Conservation (phyloP, 2,888 invertebrate species). For the Pollenia griseotomentosa region DNA sequence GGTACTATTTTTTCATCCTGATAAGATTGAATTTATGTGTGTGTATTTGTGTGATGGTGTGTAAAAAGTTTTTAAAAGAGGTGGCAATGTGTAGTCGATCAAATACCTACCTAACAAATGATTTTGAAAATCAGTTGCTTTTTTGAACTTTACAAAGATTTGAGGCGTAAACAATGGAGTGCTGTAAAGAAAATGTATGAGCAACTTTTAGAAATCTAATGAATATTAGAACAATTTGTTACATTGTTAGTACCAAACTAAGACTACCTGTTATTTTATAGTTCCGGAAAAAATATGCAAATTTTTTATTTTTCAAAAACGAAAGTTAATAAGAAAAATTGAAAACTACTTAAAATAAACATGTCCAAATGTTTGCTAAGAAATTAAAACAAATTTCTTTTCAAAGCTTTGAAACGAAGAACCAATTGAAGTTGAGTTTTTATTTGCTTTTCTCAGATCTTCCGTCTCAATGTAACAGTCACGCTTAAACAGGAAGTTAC, state of each 20-base stretch:
- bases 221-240: no score
- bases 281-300: background rate
- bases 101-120: no score
- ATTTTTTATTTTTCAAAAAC: background rate
- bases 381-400: conserved; percentile 7
- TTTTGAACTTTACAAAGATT: no score
- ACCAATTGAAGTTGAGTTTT: conserved; percentile 31
- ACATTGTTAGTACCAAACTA: no score
- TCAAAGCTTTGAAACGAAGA: background rate
- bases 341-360: background rate
- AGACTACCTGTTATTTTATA: no score
- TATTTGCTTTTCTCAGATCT: background rate
- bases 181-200: no score
- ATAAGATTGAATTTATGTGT: no score
- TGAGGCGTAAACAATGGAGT: no score
- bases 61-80: conserved; percentile 27
- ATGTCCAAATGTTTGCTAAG: conserved; percentile 3
- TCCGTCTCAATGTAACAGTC: conserved; percentile 1
- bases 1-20: conserved; percentile 32
- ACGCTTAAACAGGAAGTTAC: conserved; percentile 19
- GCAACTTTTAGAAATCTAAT: no score
- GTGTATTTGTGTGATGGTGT: background rate
- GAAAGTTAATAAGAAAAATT: background rate
- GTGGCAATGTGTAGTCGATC: background rate
- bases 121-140: no score